Conservation (phyloP, 2,888 invertebrate species). For the Gasteruption jaculator region DNA sequence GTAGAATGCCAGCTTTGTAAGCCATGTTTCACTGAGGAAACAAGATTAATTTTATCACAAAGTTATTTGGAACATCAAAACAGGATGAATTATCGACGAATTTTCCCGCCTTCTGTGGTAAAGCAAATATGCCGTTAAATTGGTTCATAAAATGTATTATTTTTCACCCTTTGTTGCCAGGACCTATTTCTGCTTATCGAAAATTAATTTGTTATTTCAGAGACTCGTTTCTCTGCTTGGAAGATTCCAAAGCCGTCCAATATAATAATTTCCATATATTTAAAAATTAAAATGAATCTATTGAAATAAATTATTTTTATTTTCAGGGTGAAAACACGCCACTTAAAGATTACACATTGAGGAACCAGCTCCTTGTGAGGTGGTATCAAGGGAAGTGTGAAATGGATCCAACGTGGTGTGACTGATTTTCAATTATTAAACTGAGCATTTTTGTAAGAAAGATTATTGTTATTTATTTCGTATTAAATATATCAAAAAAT, state of each 20-base stretch:
- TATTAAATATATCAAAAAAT: constrained; percentile 3
- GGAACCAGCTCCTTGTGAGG: constrained; percentile 70
- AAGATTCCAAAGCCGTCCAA: background rate
- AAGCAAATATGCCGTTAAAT: too few species aligned
- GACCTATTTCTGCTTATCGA: constrained; percentile 16
- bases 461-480: background rate
- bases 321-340: constrained; percentile 47
- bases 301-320: constrained; percentile 21
- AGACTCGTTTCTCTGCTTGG: background rate
- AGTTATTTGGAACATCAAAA: constrained; percentile 80
- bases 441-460: background rate
- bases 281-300: too few species aligned
- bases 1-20: constrained; percentile 74
- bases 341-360: constrained; percentile 58
- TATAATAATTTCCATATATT: background rate
- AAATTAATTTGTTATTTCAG: background rate
- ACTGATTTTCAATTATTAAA: constrained; percentile 24
- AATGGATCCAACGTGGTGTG: constrained; percentile 75
- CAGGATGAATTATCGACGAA: constrained; percentile 72
- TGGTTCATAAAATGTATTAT: constrained; percentile 15
- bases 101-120: constrained; percentile 73
- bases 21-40: constrained; percentile 65
- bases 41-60: constrained; percentile 58
- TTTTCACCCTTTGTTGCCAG: background rate
- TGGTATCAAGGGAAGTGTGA: constrained; percentile 92